Percentiles rank a stretch among this genome's conserved stretches.
Conservation (phyloP, 1,140 invertebrate species). For the Geopemphigus sp. region DNA sequence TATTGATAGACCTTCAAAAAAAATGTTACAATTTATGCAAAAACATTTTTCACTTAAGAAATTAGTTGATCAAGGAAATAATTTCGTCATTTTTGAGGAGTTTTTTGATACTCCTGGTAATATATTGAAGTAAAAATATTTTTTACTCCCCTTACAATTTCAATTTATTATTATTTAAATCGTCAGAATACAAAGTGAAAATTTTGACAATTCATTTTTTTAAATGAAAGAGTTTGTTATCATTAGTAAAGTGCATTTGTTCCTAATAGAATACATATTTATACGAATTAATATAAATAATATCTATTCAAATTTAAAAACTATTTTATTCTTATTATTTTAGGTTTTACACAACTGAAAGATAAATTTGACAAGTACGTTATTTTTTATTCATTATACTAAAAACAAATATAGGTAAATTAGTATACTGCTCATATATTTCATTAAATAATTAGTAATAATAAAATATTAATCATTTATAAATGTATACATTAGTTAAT, state of each 20-base stretch:
- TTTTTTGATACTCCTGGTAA: conserved; percentile 66
- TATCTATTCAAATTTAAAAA: not conserved
- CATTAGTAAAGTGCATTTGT: no score
- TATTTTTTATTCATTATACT: not conserved
- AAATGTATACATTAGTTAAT: not conserved
- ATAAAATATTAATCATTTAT: not conserved
- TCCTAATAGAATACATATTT: no score
- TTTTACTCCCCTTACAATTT: no score
- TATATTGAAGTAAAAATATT: not conserved
- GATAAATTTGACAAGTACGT: conserved; percentile 37
- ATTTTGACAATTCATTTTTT: no score
- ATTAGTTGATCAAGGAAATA: conserved; percentile 79
- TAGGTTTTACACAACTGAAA: conserved; percentile 24
- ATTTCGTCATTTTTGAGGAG: conserved; percentile 82
- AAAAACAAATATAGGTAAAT: not conserved
- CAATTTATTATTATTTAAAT: no score
- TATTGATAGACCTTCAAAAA: conserved; percentile 85
- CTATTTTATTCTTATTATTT: conserved; percentile 13
- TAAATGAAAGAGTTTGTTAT: no score
- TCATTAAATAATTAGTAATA: not conserved
- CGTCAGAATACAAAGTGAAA: no score
- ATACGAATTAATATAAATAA: not conserved
- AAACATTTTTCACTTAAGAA: conserved; percentile 76
- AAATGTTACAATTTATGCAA: conserved; percentile 77
- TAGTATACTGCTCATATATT: not conserved